Evolutionary conservation across 23 tunicate species (phyloP).

Genomic region (Styela plicata): DNA sequence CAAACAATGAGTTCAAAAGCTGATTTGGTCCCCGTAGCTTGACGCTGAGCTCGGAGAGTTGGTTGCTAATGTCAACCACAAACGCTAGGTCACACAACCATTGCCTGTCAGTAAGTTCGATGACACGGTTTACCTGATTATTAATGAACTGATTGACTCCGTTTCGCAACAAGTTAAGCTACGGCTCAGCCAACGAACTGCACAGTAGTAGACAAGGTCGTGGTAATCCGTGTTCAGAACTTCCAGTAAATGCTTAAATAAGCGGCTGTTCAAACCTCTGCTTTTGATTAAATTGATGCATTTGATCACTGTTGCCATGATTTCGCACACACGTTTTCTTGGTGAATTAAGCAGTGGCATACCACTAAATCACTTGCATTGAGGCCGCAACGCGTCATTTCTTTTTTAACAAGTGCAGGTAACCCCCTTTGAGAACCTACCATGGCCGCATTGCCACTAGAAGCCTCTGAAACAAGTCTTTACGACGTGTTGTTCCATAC

Average conservation of each 20-base stretch:
- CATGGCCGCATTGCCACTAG: slow-evolving; percentile 24
- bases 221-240: slow-evolving; percentile 36
- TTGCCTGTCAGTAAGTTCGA: slow-evolving; percentile 52
- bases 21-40: slow-evolving; percentile 50
- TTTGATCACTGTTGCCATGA: slow-evolving; percentile 37
- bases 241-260: slow-evolving; percentile 37
- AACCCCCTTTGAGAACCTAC: slow-evolving; percentile 30
- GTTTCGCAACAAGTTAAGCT: slow-evolving; percentile 34
- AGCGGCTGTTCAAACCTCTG: slow-evolving; percentile 36
- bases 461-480: slow-evolving; percentile 10
- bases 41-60: slow-evolving; percentile 33
- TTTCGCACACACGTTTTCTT: slow-evolving; percentile 33
- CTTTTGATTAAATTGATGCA: slow-evolving; percentile 37
- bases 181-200: slow-evolving; percentile 38
- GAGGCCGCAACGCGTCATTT: too few relatives aligned
- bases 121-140: slow-evolving; percentile 44
- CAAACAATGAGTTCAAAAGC: slow-evolving; percentile 56
- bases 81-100: slow-evolving; percentile 62
- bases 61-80: slow-evolving; percentile 61
- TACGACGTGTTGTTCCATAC: slow-evolving; percentile 36
- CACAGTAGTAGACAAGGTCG: slow-evolving; percentile 35
- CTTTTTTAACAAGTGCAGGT: slow-evolving; percentile 38
- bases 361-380: slow-evolving; percentile 3
- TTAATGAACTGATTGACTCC: slow-evolving; percentile 38
- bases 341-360: slow-evolving; percentile 40